Evolutionary conservation across 1,140 invertebrate genomes (phyloP).

Genomic region (Pogonomyrmex barbatus): DNA sequence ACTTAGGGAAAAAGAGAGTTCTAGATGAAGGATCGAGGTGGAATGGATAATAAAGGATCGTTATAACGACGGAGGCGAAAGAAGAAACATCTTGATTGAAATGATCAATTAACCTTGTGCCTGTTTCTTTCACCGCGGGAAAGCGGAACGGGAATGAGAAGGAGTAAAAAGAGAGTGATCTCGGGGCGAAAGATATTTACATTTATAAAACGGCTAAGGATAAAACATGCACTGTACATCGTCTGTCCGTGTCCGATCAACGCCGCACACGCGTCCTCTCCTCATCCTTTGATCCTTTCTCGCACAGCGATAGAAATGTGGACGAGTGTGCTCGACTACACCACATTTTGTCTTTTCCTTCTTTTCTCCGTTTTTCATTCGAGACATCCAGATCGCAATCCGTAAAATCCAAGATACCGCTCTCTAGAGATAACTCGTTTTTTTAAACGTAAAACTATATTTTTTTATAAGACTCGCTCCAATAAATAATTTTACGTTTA

Average conservation of each 20-base stretch:
- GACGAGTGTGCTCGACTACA: slow-evolving; percentile 61
- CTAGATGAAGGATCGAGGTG: not conserved
- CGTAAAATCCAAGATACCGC: slow-evolving; percentile 34
- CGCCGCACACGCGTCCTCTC: slow-evolving; percentile 67
- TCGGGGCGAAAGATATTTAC: slow-evolving; percentile 79
- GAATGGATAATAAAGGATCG: slow-evolving; percentile 39
- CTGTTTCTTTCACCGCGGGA: slow-evolving; percentile 39
- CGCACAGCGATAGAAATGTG: slow-evolving; percentile 69
- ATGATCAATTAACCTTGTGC: slow-evolving; percentile 62
- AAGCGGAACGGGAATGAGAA: slow-evolving; percentile 48
- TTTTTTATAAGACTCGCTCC: not conserved
- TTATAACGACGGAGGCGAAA: slow-evolving; percentile 53
- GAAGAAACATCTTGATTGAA: slow-evolving; percentile 67
- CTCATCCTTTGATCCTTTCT: slow-evolving; percentile 61
- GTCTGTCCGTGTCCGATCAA: slow-evolving; percentile 76
- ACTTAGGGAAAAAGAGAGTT: slow-evolving; percentile 10
- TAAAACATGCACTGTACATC: slow-evolving; percentile 84
- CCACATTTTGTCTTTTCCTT: slow-evolving; percentile 49
- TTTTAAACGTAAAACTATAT: slow-evolving; percentile 31
- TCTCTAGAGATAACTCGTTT: not conserved
- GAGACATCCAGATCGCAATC: slow-evolving; percentile 45
- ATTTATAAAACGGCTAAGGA: slow-evolving; percentile 83
- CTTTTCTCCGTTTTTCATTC: slow-evolving; percentile 31
- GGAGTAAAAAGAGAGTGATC: slow-evolving; percentile 31
- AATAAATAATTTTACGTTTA: slow-evolving; percentile 26